These are phyloP conservation scores for Zaprionus inermis DNA, from an alignment of 1,140 invertebrate species.

Conservation along the genomic window DNA sequence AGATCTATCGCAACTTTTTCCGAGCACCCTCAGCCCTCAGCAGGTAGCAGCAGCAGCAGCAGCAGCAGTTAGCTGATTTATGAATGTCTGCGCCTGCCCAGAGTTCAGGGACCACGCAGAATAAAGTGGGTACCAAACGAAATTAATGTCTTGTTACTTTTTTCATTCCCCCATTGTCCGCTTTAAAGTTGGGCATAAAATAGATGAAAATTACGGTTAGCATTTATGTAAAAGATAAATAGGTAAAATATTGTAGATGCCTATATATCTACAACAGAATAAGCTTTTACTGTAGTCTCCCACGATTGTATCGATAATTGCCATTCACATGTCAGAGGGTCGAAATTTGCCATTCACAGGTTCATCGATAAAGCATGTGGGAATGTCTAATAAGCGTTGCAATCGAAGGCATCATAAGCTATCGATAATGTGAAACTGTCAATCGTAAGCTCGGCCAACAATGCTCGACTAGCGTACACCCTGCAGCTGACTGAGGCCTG, in stretches of 20 bases:
- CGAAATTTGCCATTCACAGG: neutral
- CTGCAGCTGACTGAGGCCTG: neutral
- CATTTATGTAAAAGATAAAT: neutral
- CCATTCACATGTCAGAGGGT: neutral
- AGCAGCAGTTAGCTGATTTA: slow-evolving; percentile 6
- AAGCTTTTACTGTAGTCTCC: too few relatives aligned
- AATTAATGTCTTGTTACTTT: slow-evolving; percentile 2
- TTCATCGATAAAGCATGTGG: neutral
- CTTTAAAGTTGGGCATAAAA: neutral
- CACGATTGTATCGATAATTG: too few relatives aligned
- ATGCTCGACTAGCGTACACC: neutral
- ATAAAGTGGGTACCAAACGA: neutral
- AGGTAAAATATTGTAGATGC: too few relatives aligned
- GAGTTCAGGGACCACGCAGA: slow-evolving; percentile 7
- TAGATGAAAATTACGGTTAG: neutral
- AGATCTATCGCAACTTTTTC: neutral
- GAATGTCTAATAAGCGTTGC: too few relatives aligned
- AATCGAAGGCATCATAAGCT: neutral
- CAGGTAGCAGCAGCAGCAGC: neutral
- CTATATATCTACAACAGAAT: too few relatives aligned
- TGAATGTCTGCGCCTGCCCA: neutral
- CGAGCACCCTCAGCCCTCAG: neutral
- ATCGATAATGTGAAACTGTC: too few relatives aligned
- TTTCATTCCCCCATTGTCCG: neutral
- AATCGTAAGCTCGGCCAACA: too few relatives aligned